Evolutionary conservation across 2,888 invertebrate genomes (phyloP).

Genomic region (Entomobrya multifasciata): DNA sequence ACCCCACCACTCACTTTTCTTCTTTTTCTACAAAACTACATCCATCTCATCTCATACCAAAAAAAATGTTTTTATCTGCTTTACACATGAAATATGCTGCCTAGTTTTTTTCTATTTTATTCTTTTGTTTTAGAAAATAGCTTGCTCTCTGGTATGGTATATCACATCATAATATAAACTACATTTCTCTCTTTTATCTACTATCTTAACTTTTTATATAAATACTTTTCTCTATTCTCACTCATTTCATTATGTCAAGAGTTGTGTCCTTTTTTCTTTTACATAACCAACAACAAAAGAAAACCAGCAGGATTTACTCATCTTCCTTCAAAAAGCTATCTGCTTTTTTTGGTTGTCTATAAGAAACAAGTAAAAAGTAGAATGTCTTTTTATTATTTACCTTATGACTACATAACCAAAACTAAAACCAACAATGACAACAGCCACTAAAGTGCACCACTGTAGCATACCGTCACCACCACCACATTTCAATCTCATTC

Average conservation of each 20-base stretch:
- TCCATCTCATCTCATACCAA: constrained; percentile 6
- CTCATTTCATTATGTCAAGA: too few relatives aligned
- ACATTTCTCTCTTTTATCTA: background rate
- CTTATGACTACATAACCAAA: too few relatives aligned
- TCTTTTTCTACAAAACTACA: background rate
- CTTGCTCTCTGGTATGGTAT: too few relatives aligned
- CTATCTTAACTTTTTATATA: background rate
- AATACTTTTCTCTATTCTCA: background rate
- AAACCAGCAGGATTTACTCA: background rate
- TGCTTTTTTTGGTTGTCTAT: too few relatives aligned
- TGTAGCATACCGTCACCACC: background rate
- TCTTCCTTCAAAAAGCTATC: too few relatives aligned
- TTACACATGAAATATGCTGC: background rate
- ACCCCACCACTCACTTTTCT: background rate
- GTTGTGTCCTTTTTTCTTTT: background rate
- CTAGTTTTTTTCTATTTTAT: background rate
- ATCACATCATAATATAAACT: too few relatives aligned
- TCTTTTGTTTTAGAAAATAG: constrained; percentile 12
- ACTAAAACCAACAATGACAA: background rate
- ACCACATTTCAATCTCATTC: constrained; percentile 21
- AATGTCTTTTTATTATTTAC: too few relatives aligned
- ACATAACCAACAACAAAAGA: background rate
- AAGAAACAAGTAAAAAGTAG: too few relatives aligned
- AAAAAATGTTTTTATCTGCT: background rate
- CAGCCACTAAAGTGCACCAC: background rate